A percentile compares a stretch with the other conserved stretches of the same genome.
phyloP scores from a whole-genome alignment of 2,797 vertebrate species.

The Pampus argenteus region DNA sequence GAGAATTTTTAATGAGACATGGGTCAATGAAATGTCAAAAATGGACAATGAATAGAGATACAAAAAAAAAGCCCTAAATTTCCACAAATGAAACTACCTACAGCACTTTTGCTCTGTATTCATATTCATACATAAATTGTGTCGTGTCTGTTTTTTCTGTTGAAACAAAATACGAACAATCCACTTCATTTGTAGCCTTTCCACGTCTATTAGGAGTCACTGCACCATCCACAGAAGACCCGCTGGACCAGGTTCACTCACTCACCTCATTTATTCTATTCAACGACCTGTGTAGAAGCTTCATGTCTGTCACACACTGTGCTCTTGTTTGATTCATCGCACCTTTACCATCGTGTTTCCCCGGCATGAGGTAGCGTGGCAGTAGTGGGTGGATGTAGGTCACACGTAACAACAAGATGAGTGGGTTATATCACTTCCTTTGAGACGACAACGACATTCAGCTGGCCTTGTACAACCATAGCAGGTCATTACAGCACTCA shows the following conservation, averaged over 20 bases:
- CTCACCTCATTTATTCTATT: conserved; percentile 39
- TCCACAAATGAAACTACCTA: conserved; percentile 2
- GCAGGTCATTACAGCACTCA: conserved; percentile 28
- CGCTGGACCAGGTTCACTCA: conserved; percentile 16
- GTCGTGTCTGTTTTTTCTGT: neutral
- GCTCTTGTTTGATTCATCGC: conserved; percentile 51
- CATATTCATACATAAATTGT: neutral
- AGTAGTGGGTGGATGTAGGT: conserved; percentile 42
- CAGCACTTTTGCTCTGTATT: neutral
- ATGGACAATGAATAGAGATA: conserved; percentile 43
- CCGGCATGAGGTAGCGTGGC: conserved; percentile 11
- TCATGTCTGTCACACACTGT: conserved; percentile 29
- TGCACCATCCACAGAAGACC: conserved; percentile 19
- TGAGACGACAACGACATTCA: conserved; percentile 31
- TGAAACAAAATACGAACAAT: neutral
- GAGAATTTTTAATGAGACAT: conserved; percentile 71
- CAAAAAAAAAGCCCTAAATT: conserved; percentile 15
- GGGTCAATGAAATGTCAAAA: conserved; percentile 71
- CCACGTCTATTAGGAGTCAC: neutral
- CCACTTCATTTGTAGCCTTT: neutral
- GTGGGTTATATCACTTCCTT: conserved; percentile 17
- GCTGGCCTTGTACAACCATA: conserved; percentile 12
- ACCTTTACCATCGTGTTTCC: conserved; percentile 34
- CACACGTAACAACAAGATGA: conserved; percentile 25
- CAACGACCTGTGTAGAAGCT: conserved; percentile 41